Evolutionary conservation across 2,113 vertebrate species (phyloP).

Genomic region (Cranoglanis bouderius): DNA sequence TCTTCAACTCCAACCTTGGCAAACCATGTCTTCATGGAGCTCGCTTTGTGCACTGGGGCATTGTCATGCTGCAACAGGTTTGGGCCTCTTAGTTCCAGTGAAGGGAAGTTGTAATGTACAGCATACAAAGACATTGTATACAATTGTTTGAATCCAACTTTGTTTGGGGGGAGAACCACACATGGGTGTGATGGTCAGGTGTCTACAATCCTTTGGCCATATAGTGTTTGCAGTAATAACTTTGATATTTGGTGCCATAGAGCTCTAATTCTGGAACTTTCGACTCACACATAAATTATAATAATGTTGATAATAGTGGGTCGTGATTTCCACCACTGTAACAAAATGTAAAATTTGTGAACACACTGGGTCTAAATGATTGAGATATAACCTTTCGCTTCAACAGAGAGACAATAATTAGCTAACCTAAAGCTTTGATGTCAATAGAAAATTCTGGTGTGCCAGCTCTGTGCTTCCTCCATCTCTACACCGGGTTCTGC

Average conservation of each 20-base stretch:
- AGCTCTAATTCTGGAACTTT: background rate
- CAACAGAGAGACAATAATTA: background rate
- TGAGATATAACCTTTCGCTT: background rate
- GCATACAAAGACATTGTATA: too few species aligned
- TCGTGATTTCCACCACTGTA: background rate
- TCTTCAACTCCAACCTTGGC: too few species aligned
- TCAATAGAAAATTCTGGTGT: background rate
- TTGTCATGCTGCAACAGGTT: too few species aligned
- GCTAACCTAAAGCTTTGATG: background rate
- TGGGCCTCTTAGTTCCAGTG: too few species aligned
- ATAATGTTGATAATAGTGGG: background rate
- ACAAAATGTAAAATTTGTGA: too few species aligned
- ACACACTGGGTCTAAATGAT: background rate
- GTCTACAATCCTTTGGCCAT: too few species aligned
- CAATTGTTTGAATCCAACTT: too few species aligned
- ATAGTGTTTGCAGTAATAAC: background rate
- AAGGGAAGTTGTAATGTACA: too few species aligned
- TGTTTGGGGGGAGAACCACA: too few species aligned
- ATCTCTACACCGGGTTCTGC: background rate
- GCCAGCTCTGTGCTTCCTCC: background rate
- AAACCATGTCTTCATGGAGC: too few species aligned
- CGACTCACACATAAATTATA: background rate
- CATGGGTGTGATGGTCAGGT: too few species aligned
- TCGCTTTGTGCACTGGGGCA: too few species aligned
- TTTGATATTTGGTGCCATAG: background rate